Conservation (phyloP, 1,140 invertebrate species). For the Chlorops oryzae region DNA sequence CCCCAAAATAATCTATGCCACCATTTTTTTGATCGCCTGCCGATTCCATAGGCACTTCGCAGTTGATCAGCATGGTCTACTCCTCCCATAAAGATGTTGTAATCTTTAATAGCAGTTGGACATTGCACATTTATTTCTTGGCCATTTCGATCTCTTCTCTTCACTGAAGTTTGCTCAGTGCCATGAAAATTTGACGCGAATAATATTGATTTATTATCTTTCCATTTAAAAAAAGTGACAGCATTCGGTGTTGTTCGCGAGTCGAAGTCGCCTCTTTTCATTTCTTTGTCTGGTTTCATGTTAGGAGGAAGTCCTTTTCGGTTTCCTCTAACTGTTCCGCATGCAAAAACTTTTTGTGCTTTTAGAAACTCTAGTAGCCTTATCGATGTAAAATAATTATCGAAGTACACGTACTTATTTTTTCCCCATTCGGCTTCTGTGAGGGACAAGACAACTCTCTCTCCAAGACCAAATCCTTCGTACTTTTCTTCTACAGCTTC, state of each 20-base stretch:
- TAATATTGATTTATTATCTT: too few relatives aligned
- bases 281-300: too few relatives aligned
- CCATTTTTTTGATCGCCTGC: too few relatives aligned
- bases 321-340: constrained; percentile 1
- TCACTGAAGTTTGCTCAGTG: too few relatives aligned
- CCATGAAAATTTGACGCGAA: too few relatives aligned
- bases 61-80: neutral
- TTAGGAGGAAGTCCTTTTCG: constrained; percentile 1
- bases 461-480: too few relatives aligned
- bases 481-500: too few relatives aligned
- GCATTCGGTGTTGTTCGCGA: too few relatives aligned
- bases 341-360: neutral
- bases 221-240: too few relatives aligned
- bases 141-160: neutral
- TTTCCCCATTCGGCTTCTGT: neutral
- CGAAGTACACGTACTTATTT: neutral
- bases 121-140: neutral
- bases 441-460: neutral
- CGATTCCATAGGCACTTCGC: neutral
- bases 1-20: too few relatives aligned
- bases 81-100: too few relatives aligned
- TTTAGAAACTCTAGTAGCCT: neutral
- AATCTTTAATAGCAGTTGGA: neutral
- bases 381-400: neutral
- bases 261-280: too few relatives aligned